phyloP scores from a whole-genome alignment of 2,888 invertebrate genomes.

The Hecatera dysodea region DNA sequence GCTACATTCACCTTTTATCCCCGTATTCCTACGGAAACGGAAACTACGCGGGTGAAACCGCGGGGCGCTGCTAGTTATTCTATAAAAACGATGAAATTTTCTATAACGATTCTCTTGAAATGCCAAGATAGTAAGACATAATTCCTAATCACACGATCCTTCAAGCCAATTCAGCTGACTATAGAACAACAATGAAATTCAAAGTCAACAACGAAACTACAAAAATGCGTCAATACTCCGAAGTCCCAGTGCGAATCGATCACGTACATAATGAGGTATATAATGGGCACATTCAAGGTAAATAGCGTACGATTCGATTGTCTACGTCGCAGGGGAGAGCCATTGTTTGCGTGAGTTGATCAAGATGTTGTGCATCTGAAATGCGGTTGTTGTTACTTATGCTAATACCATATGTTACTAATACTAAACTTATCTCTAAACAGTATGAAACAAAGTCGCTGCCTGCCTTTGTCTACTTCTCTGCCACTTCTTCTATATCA shows the following conservation, averaged over 20 bases:
- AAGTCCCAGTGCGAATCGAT: constrained; percentile 66
- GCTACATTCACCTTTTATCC: no score
- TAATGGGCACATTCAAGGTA: constrained; percentile 74
- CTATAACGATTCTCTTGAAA: neutral
- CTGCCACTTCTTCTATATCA: no score
- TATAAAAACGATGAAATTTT: neutral
- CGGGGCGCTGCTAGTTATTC: no score
- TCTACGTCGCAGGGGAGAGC: constrained; percentile 67
- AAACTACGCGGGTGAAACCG: no score
- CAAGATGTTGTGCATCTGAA: constrained; percentile 59
- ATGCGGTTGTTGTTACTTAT: constrained; percentile 25
- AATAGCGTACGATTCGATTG: constrained; percentile 67
- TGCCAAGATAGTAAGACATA: neutral
- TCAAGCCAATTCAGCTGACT: neutral
- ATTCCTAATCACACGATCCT: neutral
- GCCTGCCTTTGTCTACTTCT: no score
- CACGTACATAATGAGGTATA: constrained; percentile 71
- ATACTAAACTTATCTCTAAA: no score
- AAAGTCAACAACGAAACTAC: constrained; percentile 38
- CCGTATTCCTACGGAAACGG: no score
- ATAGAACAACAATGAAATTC: constrained; percentile 25
- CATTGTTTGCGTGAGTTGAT: constrained; percentile 61
- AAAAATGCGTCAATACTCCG: constrained; percentile 25
- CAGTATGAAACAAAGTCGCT: no score
- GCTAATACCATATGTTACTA: no score